Evolutionary conservation across 2,888 invertebrate species (phyloP).

Genomic region (Timema podura): DNA sequence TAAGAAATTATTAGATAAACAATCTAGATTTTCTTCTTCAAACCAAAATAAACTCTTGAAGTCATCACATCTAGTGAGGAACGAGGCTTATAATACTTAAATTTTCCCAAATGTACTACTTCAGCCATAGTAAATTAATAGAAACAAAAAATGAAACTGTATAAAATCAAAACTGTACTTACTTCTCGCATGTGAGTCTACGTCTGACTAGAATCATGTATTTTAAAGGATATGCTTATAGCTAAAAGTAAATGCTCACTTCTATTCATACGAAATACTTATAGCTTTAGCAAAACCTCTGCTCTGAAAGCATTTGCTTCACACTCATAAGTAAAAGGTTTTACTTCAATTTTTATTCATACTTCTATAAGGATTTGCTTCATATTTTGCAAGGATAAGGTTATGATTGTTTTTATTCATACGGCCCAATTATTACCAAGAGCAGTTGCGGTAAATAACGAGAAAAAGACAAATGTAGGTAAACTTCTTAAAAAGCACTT

Average conservation of each 20-base stretch:
- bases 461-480: no score
- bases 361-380: no score
- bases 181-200: not conserved
- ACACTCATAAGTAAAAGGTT: no score
- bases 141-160: no score
- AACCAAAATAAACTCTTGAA: constrained; percentile 6
- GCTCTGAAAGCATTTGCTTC: not conserved
- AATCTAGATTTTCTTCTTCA: no score
- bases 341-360: no score
- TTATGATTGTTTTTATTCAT: no score
- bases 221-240: constrained; percentile 4
- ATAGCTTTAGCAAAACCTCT: not conserved
- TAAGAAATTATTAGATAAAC: no score
- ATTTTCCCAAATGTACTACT: not conserved
- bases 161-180: not conserved
- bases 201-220: not conserved
- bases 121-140: not conserved
- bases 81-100: not conserved
- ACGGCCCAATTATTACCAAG: no score
- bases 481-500: no score
- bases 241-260: not conserved
- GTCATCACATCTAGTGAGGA: not conserved
- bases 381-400: no score
- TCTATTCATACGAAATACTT: not conserved
- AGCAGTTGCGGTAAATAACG: no score